A percentile compares a stretch with the other conserved stretches of the same genome.
Evolutionary conservation across 2,888 invertebrate genomes (phyloP).

Genomic region (Synanthedon vespiformis): DNA sequence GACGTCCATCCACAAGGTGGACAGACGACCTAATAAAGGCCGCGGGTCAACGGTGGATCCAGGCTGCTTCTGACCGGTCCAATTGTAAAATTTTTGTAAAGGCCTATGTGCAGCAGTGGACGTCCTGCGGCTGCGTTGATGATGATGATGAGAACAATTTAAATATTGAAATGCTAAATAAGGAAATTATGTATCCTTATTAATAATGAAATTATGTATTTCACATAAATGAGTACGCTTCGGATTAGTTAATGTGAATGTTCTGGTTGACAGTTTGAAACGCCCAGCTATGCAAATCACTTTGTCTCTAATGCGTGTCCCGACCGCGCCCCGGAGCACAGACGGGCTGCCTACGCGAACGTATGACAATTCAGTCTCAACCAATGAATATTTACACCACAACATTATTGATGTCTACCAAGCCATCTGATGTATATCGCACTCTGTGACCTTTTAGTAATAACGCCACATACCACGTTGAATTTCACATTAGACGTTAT

Average conservation of each 20-base stretch:
- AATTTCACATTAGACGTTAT: conserved; percentile 2
- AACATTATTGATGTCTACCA: conserved; percentile 36
- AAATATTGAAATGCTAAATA: no score
- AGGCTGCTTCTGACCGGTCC: no score
- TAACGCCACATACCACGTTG: not conserved
- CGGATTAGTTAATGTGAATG: conserved; percentile 62
- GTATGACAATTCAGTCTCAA: conserved; percentile 31
- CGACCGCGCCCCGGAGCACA: conserved; percentile 40
- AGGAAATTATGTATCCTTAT: conserved; percentile 1
- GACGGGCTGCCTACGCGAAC: conserved; percentile 19
- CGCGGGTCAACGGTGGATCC: no score
- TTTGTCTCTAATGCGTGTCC: conserved; percentile 61
- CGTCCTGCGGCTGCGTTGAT: no score
- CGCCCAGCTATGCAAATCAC: conserved; percentile 65
- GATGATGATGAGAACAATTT: no score
- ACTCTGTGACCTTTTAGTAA: conserved; percentile 25
- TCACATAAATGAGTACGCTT: conserved; percentile 43
- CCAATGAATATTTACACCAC: conserved; percentile 59
- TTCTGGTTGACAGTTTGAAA: conserved; percentile 60
- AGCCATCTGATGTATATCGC: conserved; percentile 25
- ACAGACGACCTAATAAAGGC: no score
- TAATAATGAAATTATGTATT: conserved; percentile 46
- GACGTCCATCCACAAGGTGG: no score
- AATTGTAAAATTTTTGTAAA: no score
- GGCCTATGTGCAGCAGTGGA: no score